Percentiles rank a stretch among this genome's conserved stretches.
phyloP scores from a whole-genome alignment of 2,888 invertebrate genomes.

The Rhingia campestris region DNA sequence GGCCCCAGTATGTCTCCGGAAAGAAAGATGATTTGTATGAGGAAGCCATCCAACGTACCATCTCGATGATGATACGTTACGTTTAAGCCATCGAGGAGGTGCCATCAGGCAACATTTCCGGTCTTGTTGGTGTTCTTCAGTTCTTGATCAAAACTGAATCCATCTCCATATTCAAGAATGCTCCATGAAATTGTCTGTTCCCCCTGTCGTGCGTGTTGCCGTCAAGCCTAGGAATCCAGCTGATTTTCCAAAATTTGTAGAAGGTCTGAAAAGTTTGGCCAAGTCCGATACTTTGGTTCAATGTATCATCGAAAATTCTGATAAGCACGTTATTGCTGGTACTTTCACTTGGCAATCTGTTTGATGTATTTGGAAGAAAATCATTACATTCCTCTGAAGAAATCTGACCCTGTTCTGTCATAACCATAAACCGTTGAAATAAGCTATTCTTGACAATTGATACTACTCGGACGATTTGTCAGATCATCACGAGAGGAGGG shows the following conservation, averaged over 20 bases:
- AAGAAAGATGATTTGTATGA: conserved; percentile 99
- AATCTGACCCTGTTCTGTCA: conserved; percentile 99
- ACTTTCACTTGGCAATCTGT: conserved; percentile 99
- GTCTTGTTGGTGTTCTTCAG: conserved; percentile 99
- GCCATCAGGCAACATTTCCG: conserved; percentile 99
- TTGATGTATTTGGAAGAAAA: conserved; percentile 99
- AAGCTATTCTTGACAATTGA: too few relatives aligned
- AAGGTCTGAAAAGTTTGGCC: conserved; percentile 98
- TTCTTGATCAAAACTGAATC: conserved; percentile 99
- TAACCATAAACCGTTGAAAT: conserved; percentile 99
- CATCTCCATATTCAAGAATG: conserved; percentile 99
- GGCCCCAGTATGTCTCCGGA: conserved; percentile 99
- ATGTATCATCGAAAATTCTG: conserved; percentile 99
- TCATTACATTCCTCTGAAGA: conserved; percentile 99
- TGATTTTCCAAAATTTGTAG: conserved; percentile 99
- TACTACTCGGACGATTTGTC: too few relatives aligned
- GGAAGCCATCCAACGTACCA: conserved; percentile 99
- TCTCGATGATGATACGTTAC: conserved; percentile 99
- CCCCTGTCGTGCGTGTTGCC: conserved; percentile 97
- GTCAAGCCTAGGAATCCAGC: conserved; percentile 99
- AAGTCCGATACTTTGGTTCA: conserved; percentile 99
- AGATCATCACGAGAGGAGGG: too few relatives aligned
- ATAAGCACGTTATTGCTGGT: conserved; percentile 99
- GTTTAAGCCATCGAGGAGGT: conserved; percentile 99
- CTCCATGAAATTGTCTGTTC: conserved; percentile 99